Conservation (phyloP, 2,797 vertebrate species). For the Paedocypris micromegethes region DNA sequence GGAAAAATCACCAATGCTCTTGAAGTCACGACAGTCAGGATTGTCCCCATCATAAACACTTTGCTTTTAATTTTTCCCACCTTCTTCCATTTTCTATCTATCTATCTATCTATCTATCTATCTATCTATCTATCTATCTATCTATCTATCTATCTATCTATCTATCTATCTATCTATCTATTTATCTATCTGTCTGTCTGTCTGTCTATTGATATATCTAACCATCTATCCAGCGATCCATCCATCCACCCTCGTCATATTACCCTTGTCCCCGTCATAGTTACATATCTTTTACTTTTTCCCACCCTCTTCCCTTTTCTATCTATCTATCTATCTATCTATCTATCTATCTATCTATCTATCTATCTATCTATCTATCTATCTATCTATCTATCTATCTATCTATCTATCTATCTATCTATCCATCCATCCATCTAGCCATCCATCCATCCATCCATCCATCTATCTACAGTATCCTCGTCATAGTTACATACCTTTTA, state of each 20-base stretch:
- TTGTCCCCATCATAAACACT: no score
- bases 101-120: not conserved
- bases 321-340: not conserved
- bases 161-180: not conserved
- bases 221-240: not conserved
- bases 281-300: no score
- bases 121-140: not conserved
- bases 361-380: not conserved
- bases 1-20: constrained; percentile 1
- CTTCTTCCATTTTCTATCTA: not conserved
- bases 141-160: not conserved
- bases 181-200: not conserved
- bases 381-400: not conserved
- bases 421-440: not conserved
- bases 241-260: not conserved
- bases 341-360: not conserved
- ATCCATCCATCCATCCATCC: not conserved
- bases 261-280: no score
- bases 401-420: not conserved
- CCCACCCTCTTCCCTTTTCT: no score
- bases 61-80: no score
- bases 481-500: no score
- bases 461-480: no score
- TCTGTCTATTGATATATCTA: not conserved
- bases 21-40: no score